Base-by-base conservation (phyloP, 1,140 invertebrate species). In the Drosophila rhopaloa region DNA sequence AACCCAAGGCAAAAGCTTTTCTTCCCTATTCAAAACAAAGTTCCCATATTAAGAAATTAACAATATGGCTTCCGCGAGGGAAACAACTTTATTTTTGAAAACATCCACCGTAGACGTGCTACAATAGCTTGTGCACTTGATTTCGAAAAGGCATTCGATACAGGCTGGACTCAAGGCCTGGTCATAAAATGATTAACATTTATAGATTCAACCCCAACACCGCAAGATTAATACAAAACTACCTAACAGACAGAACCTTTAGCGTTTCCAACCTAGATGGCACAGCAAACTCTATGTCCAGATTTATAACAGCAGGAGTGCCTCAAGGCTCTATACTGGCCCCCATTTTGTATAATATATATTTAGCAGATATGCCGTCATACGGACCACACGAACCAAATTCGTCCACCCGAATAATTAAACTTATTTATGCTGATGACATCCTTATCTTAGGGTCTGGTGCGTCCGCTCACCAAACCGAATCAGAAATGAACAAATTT, bases 391-490 rank as follows among this genome's bases (percentile, higher is more conserved):
- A 1, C 19, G 29, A 11, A 32, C 44, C 10, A 16, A 40, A 32
- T 7, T 7, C 43, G 5, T 40, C 57, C 0, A 55, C 54, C 7
- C 29, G 5, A 35, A 37, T 16, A 14, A 60, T 48, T 1, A 40
- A 60, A 10, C 41, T 68, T 1, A 13, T 70, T 2, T 70, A 70
- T 13, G 65, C 65, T 2, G 65, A 68, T 13, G 65, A 68, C 10
- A 59, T 68, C 0, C 13, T 61, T 0, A 0, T 70, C 0, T 37
- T 70, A 4, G 50, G 14, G 5, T 61, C 66, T 5, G 44, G 43
- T 4, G 66, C 40, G 3, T 51, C 27, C 24, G 14, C 58, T 6
- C 29, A 32, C 5, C 5, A 6, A 32, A 32, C 29, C 29, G 29
- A 32, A 32, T 6, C 29, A 6, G 29, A 32, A 6, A 32, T 32